A percentile compares a stretch with the other conserved stretches of the same genome.
phyloP scores from a whole-genome alignment of 1,140 invertebrate species.

The Lepeophtheirus salmonis region DNA sequence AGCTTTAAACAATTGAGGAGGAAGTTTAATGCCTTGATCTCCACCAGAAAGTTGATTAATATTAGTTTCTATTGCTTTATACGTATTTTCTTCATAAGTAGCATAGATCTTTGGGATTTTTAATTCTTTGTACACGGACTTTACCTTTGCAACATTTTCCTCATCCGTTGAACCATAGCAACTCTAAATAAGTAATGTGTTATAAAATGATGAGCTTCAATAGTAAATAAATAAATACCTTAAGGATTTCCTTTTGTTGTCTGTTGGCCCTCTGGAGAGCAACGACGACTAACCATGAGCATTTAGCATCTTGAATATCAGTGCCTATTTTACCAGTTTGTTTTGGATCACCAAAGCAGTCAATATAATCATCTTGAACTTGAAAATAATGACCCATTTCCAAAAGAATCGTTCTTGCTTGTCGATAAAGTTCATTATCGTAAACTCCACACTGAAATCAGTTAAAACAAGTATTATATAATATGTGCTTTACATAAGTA shows the following conservation, averaged over 20 bases:
- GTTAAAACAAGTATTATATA: not conserved
- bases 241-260: constrained; percentile 50
- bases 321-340: constrained; percentile 72
- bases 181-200: constrained; percentile 1
- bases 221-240: constrained; percentile 28
- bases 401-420: constrained; percentile 66
- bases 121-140: constrained; percentile 56
- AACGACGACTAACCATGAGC: constrained; percentile 78
- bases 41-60: constrained; percentile 12
- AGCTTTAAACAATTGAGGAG: not conserved
- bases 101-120: constrained; percentile 52
- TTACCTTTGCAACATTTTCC: constrained; percentile 47
- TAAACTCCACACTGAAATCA: constrained; percentile 40
- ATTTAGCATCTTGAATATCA: constrained; percentile 88
- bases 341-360: constrained; percentile 68
- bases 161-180: constrained; percentile 54
- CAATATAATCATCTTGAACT: constrained; percentile 64
- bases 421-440: constrained; percentile 55
- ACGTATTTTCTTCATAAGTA: constrained; percentile 66
- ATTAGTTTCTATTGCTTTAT: constrained; percentile 50
- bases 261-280: constrained; percentile 56
- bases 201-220: not conserved
- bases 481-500: too few species aligned
- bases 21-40: not conserved
- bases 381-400: constrained; percentile 95